phyloP scores from a whole-genome alignment of 2,888 invertebrate genomes.

The Chironomus riparius region DNA sequence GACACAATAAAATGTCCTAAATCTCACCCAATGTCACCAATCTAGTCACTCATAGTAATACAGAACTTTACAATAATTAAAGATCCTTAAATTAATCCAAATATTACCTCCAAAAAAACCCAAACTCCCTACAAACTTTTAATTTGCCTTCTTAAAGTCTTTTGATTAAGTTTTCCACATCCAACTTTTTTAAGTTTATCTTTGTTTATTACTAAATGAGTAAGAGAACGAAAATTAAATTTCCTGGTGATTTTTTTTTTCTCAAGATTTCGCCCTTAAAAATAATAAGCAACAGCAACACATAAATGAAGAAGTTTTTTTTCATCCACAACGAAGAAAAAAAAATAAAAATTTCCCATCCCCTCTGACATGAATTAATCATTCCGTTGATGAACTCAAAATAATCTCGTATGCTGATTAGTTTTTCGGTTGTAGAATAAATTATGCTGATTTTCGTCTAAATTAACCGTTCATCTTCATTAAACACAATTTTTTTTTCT shows the following conservation, averaged over 20 bases:
- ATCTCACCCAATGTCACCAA: too few species aligned
- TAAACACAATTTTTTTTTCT: neutral
- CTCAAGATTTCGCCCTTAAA: too few species aligned
- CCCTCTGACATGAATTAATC: conserved; percentile 20
- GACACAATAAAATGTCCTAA: too few species aligned
- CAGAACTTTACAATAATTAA: too few species aligned
- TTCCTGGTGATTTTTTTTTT: too few species aligned
- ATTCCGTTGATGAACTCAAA: conserved; percentile 14
- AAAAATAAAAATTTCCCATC: neutral
- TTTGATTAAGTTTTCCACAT: neutral
- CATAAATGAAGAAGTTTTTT: neutral
- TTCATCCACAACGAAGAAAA: neutral
- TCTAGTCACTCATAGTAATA: too few species aligned
- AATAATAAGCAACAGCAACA: neutral
- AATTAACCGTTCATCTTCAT: conserved; percentile 25
- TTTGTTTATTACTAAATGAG: neutral
- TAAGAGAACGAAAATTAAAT: too few species aligned
- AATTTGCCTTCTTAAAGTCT: neutral
- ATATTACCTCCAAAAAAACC: neutral
- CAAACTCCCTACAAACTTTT: neutral
- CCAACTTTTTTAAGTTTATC: neutral
- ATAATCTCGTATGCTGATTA: conserved; percentile 14
- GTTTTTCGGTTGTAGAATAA: conserved; percentile 20
- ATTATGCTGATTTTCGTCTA: conserved; percentile 23
- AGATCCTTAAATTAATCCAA: too few species aligned